These are phyloP conservation scores for Ostrea edulis DNA, from an alignment of 1,140 invertebrate species.

Conservation along the genomic window DNA sequence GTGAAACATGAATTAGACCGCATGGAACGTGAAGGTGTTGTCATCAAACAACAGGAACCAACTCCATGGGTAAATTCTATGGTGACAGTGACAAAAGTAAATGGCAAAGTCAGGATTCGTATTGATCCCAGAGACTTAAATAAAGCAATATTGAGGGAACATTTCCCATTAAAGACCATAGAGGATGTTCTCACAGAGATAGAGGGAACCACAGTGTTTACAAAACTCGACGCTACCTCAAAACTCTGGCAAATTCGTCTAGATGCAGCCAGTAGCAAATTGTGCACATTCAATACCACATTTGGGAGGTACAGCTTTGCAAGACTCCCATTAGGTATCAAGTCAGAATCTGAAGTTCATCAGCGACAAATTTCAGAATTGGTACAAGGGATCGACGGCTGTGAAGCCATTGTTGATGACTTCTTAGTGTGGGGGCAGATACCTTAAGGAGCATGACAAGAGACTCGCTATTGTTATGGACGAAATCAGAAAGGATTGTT, in stretches of 20 bases:
- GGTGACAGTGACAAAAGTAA: too few relatives aligned
- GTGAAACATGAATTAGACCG: slow-evolving; percentile 24
- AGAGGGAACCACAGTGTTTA: slow-evolving; percentile 8
- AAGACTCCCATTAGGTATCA: slow-evolving; percentile 60
- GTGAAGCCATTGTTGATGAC: slow-evolving; percentile 2
- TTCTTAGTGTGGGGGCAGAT: too few relatives aligned
- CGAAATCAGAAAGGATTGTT: too few relatives aligned
- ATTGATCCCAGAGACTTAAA: slow-evolving; percentile 47
- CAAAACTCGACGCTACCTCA: slow-evolving; percentile 22
- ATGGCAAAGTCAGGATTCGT: too few relatives aligned
- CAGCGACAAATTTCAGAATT: slow-evolving; percentile 34
- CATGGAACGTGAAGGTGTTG: slow-evolving; percentile 39
- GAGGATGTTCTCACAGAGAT: slow-evolving; percentile 47
- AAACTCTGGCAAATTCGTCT: slow-evolving; percentile 53
- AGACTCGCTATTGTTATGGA: too few relatives aligned
- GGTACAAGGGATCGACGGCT: slow-evolving; percentile 44
- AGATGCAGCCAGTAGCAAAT: slow-evolving; percentile 58
- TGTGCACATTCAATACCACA: slow-evolving; percentile 71
- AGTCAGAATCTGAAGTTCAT: slow-evolving; percentile 44
- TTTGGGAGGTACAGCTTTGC: slow-evolving; percentile 59
- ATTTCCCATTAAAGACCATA: slow-evolving; percentile 53
- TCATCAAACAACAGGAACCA: slow-evolving; percentile 46
- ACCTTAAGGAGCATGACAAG: too few relatives aligned
- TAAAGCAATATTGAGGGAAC: slow-evolving; percentile 7
- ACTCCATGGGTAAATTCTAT: too few relatives aligned